These are phyloP conservation scores for Diachasma alloeum DNA, from an alignment of 1,140 invertebrate genomes.

Conservation along the genomic window DNA sequence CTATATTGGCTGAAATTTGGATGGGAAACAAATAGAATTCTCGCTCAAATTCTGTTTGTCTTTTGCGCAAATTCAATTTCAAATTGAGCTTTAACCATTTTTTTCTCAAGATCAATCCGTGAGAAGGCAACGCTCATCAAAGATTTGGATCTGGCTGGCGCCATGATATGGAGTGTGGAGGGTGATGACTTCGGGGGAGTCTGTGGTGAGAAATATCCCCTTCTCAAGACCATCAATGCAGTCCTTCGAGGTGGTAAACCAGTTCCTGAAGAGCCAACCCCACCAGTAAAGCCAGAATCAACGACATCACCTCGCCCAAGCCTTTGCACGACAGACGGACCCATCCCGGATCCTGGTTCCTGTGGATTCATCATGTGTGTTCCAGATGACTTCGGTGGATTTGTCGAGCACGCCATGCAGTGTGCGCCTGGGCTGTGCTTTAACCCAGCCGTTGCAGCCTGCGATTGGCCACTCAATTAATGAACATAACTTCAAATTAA, in stretches of 20 bases:
- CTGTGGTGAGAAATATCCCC: conserved; percentile 70
- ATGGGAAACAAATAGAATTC: too few relatives aligned
- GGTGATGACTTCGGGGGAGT: conserved; percentile 75
- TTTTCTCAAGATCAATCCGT: conserved; percentile 56
- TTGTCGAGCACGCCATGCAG: background rate
- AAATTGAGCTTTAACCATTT: background rate
- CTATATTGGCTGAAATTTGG: too few relatives aligned
- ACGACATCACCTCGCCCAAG: background rate
- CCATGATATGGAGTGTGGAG: conserved; percentile 79
- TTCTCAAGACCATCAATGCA: conserved; percentile 68
- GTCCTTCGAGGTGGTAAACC: conserved; percentile 39
- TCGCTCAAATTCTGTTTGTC: too few relatives aligned
- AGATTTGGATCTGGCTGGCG: conserved; percentile 67
- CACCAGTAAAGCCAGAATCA: background rate
- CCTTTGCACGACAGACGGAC: background rate
- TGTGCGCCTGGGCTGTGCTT: conserved; percentile 6
- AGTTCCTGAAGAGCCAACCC: background rate
- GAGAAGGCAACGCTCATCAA: conserved; percentile 68
- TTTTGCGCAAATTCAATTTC: too few relatives aligned
- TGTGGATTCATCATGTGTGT: conserved; percentile 14
- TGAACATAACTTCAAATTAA: too few relatives aligned
- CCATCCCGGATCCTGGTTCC: background rate
- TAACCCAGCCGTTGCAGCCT: background rate
- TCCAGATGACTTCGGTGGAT: background rate
- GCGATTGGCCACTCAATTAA: conserved; percentile 11